These are phyloP conservation scores for Anniella stebbinsi DNA, from an alignment of 2,797 vertebrate species.

Conservation along the genomic window DNA sequence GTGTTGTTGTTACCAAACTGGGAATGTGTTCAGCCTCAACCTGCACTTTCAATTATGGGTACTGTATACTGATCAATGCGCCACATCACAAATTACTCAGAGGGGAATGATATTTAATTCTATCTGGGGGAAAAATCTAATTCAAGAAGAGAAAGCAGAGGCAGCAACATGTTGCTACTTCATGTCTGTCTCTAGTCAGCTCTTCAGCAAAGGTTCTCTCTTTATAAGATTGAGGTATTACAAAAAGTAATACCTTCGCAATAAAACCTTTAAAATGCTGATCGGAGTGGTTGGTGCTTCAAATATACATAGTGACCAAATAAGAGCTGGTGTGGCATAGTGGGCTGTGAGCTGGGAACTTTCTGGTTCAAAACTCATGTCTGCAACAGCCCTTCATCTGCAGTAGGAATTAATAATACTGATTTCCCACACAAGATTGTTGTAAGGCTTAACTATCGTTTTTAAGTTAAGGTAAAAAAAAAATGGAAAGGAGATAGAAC, in stretches of 20 bases:
- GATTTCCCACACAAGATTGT: neutral
- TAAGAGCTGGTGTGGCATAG: neutral
- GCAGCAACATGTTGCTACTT: conserved; percentile 22
- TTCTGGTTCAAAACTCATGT: neutral
- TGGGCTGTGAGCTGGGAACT: neutral
- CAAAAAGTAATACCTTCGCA: conserved; percentile 36
- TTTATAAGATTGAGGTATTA: conserved; percentile 29
- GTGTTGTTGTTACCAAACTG: conserved; percentile 2
- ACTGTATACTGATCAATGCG: conserved; percentile 35
- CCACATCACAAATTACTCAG: neutral
- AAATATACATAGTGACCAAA: neutral
- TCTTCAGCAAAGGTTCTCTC: conserved; percentile 32
- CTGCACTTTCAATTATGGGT: neutral
- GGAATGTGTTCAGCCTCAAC: conserved; percentile 4
- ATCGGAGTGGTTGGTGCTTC: neutral
- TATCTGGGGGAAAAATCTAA: neutral
- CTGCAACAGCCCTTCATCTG: neutral
- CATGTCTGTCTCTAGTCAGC: conserved; percentile 24
- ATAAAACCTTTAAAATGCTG: neutral
- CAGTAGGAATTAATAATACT: neutral
- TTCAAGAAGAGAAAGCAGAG: neutral
- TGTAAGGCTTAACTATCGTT: neutral
- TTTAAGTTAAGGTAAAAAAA: neutral
- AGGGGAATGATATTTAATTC: neutral
- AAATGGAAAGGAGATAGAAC: neutral